phyloP scores from a whole-genome alignment of 2,797 vertebrate species.

The Chiloscyllium punctatum region DNA sequence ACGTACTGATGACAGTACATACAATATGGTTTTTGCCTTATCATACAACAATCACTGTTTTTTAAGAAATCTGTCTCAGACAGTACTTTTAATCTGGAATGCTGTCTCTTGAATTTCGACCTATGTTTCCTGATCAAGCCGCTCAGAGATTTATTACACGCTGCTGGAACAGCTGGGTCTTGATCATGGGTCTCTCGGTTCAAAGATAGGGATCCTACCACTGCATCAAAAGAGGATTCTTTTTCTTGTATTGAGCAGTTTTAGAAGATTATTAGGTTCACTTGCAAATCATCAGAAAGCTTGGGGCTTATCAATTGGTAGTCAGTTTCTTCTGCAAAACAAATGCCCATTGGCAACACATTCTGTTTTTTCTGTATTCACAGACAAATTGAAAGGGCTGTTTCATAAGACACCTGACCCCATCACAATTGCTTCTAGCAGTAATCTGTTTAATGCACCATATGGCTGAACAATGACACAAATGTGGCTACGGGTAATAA shows the following conservation, averaged over 20 bases:
- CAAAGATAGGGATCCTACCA: too few relatives aligned
- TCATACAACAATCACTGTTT: neutral
- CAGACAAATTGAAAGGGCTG: neutral
- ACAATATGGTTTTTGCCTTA: too few relatives aligned
- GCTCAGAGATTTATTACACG: too few relatives aligned
- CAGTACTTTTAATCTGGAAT: neutral
- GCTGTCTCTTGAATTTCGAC: neutral
- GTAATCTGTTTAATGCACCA: slow-evolving; percentile 20
- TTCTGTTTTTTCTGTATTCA: neutral
- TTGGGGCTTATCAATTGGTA: neutral
- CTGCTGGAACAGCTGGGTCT: too few relatives aligned
- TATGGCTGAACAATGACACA: slow-evolving; percentile 10
- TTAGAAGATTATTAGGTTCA: neutral
- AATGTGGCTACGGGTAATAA: neutral
- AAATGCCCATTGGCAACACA: neutral
- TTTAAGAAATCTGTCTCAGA: neutral
- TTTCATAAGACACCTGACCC: slow-evolving; percentile 2
- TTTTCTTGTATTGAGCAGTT: neutral
- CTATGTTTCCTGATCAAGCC: too few relatives aligned
- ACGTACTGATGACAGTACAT: too few relatives aligned
- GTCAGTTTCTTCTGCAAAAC: neutral
- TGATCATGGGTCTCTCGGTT: too few relatives aligned
- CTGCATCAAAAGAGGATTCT: neutral
- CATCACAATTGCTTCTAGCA: slow-evolving; percentile 4
- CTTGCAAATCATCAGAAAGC: neutral